These are phyloP conservation scores for Ictidomys tridecemlineatus DNA, from an alignment of 2,113 vertebrate genomes.

Conservation along the genomic window DNA sequence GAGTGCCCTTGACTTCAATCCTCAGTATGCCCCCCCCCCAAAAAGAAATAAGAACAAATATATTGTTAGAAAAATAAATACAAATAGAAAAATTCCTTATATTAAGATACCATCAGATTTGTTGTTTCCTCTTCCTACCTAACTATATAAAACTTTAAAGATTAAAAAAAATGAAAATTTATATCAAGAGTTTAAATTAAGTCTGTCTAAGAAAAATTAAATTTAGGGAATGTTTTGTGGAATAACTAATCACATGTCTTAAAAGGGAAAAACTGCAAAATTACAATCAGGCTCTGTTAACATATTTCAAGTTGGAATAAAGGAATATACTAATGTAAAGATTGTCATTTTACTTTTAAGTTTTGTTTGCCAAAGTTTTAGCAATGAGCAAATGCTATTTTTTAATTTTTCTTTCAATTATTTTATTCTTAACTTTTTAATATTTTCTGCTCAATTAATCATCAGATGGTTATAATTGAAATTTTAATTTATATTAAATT, in stretches of 20 bases:
- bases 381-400: not conserved
- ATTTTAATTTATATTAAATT: no score
- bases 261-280: not conserved
- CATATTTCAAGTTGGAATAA: not conserved
- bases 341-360: not conserved
- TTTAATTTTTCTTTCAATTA: not conserved
- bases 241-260: not conserved
- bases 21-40: no score
- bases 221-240: not conserved
- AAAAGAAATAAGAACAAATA: not conserved
- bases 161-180: not conserved
- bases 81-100: not conserved
- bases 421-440: no score
- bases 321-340: not conserved
- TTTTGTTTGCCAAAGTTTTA: not conserved
- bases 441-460: no score
- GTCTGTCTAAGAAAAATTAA: not conserved
- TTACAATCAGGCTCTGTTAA: not conserved
- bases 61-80: not conserved
- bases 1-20: no score
- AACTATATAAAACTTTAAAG: not conserved
- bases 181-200: not conserved
- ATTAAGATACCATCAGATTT: not conserved
- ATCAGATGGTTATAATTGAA: no score
- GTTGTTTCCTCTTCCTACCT: not conserved